Percentiles rank a stretch among this genome's conserved stretches.
phyloP scores from a whole-genome alignment of 2,113 vertebrate genomes.

The Pseudopodoces humilis region DNA sequence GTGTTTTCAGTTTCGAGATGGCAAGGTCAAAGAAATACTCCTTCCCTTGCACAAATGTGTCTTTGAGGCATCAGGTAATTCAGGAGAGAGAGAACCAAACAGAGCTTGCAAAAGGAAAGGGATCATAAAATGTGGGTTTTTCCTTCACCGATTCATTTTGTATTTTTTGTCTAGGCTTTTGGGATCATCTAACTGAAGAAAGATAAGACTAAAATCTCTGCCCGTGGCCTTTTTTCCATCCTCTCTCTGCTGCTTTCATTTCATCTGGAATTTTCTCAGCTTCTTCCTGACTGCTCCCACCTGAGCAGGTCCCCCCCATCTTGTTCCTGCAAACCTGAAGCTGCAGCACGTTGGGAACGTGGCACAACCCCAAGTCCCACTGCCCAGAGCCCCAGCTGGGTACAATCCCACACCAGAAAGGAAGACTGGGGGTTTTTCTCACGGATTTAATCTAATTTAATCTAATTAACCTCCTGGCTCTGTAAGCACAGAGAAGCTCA shows the following conservation, averaged over 20 bases:
- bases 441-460: background rate
- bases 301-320: background rate
- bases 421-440: background rate
- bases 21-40: conserved; percentile 62
- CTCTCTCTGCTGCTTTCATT: background rate
- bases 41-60: conserved; percentile 49
- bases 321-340: background rate
- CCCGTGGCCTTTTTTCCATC: background rate
- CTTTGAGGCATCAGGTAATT: conserved; percentile 15
- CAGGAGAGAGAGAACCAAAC: background rate
- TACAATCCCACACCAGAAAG: background rate
- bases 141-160: background rate
- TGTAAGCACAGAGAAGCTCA: background rate
- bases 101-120: background rate
- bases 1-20: conserved; percentile 29
- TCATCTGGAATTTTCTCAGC: background rate
- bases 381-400: background rate
- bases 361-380: background rate
- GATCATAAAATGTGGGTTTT: background rate
- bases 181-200: background rate
- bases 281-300: fast-evolving
- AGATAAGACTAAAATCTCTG: background rate
- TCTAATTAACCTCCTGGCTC: background rate
- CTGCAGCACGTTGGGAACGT: background rate
- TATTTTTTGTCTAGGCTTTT: background rate